These are phyloP conservation scores for Yasuhikotakia modesta DNA, from an alignment of 2,797 vertebrate genomes.

Conservation along the genomic window DNA sequence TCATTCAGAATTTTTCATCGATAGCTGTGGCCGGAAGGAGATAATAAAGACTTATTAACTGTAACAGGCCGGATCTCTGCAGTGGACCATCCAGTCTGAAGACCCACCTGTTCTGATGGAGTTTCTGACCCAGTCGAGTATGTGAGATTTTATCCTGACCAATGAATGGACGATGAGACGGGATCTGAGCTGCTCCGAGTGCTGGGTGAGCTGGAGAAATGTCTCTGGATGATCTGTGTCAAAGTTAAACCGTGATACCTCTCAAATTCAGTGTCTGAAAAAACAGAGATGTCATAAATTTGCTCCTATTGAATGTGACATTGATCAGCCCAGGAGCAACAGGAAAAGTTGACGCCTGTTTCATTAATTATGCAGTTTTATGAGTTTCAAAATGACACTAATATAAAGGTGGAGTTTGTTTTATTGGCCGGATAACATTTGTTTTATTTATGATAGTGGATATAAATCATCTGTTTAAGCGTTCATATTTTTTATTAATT, in stretches of 20 bases:
- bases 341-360: conserved; percentile 27
- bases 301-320: conserved; percentile 50
- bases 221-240: conserved; percentile 52
- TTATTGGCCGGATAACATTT: conserved; percentile 32
- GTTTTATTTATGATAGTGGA: conserved; percentile 28
- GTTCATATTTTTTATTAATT: conserved; percentile 6
- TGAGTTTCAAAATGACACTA: conserved; percentile 41
- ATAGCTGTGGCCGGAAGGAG: conserved; percentile 43
- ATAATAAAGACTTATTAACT: conserved; percentile 61
- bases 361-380: conserved; percentile 44
- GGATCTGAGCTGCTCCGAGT: conserved; percentile 42
- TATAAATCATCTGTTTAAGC: conserved; percentile 28
- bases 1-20: conserved; percentile 56
- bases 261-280: conserved; percentile 45
- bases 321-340: conserved; percentile 48
- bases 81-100: conserved; percentile 51
- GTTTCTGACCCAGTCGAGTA: conserved; percentile 11
- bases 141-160: conserved; percentile 31
- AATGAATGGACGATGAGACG: conserved; percentile 23
- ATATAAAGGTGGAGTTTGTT: conserved; percentile 36
- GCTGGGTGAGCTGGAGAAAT: conserved; percentile 51
- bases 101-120: conserved; percentile 55
- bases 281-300: conserved; percentile 49
- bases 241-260: conserved; percentile 39
- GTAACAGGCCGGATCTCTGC: conserved; percentile 54